Evolutionary conservation across 2,113 vertebrate species (phyloP).

Genomic region (Rhabdornis inornatus): DNA sequence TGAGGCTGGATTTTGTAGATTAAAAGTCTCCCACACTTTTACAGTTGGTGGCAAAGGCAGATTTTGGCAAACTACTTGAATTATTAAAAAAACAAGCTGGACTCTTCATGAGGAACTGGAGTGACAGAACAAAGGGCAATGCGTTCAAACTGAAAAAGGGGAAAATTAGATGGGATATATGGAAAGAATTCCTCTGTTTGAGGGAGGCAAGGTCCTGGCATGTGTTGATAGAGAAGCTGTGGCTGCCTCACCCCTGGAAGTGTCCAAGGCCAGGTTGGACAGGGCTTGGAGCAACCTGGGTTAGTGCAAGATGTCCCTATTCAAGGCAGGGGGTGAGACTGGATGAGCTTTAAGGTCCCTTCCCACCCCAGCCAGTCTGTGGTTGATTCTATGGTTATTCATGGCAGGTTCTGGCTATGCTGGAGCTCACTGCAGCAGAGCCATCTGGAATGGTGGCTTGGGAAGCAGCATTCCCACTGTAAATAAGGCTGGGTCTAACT

Average conservation of each 20-base stretch:
- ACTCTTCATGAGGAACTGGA: background rate
- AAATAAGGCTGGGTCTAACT: background rate
- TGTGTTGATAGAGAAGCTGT: background rate
- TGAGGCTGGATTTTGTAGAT: background rate
- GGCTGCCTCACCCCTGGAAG: background rate
- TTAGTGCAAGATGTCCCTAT: background rate
- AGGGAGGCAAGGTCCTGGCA: fast-evolving
- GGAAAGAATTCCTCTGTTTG: background rate
- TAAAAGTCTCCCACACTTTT: background rate
- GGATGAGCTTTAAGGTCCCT: background rate
- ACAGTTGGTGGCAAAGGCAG: background rate
- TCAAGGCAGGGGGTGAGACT: background rate
- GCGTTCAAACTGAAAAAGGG: background rate
- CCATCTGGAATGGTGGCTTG: background rate
- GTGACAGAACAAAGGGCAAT: background rate
- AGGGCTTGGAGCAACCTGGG: background rate
- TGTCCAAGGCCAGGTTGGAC: background rate
- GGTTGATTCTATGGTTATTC: background rate
- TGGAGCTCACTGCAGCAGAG: background rate
- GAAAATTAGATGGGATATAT: background rate
- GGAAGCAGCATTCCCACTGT: background rate
- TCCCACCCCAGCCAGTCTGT: background rate
- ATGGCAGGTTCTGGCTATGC: background rate
- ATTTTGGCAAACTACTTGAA: background rate
- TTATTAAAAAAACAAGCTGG: background rate